Evolutionary conservation across 2,797 vertebrate species (phyloP), one percentile per base, ranked within the genome.

Genomic region (Acrossocheilus fasciatus): DNA sequence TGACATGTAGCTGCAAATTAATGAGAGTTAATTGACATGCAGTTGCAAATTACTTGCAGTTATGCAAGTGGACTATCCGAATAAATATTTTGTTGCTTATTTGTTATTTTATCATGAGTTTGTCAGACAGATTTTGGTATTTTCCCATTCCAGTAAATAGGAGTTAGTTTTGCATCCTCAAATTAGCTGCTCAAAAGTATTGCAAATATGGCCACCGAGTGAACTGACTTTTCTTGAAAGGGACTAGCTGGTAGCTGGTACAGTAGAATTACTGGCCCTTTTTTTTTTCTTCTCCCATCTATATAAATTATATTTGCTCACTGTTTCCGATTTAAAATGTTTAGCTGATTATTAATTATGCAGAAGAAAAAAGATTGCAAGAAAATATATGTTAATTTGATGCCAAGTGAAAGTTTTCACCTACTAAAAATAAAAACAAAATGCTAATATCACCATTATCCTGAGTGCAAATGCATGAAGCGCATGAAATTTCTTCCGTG

Each of bases 351-450:
- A 45, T 45, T 15, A 45, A 26, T 73, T 45, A 73, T 73, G 43
- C 41, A 73, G 41, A 47, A n/a, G 2, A 36, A 6, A 6, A 2
- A 14, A 69, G 10, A 47, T 9, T 30, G 15, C 26, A 17, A 26
- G 11, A 73, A 45, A 45, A 45, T n/a, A 15, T 6, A 50, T 50
- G 26, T 23, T 36, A 70, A 70, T 52, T 70, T 10, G 2, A 82
- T 41, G 14, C 20, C 20, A 82, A 54, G 20, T 41, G 7, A 74
- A 75, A 64, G 9, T 52, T 54, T 54, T 77, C 30, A 77, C 14
- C 26, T 26, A 54, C 34, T 41, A 84, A 76, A 84, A 69, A 84
- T 43, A 77, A 64, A 66, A 41, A 45, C 12, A 15, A 79, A 80
- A 50, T 30, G 43, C 57, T 68, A 74, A 62, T 80, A 64, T 6